Evolutionary conservation across 2,113 vertebrate species (phyloP).

Genomic region (Chaenocephalus aceratus): DNA sequence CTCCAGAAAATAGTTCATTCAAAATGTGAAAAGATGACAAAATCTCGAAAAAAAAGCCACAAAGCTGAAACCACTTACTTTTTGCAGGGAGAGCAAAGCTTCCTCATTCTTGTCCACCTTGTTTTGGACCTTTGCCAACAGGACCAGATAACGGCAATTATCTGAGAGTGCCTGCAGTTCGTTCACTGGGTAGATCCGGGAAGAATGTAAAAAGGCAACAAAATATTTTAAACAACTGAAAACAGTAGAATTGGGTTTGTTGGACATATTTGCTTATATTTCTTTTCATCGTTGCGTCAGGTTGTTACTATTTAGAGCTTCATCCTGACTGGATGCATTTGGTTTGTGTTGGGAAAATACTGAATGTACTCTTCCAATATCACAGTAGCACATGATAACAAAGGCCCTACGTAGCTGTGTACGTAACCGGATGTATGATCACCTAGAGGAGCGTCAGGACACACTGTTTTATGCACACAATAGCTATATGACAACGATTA

Average conservation of each 20-base stretch:
- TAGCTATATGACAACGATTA: too few species aligned
- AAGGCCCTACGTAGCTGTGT: too few species aligned
- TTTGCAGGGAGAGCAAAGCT: constrained; percentile 89
- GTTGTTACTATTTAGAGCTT: background rate
- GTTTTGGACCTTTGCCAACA: constrained; percentile 93
- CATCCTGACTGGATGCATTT: background rate
- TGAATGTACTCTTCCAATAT: too few species aligned
- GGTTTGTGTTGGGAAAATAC: too few species aligned
- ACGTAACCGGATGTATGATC: too few species aligned
- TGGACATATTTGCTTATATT: background rate
- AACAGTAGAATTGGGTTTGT: background rate
- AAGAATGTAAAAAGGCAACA: background rate
- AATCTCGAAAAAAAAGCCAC: background rate
- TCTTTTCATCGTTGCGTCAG: background rate
- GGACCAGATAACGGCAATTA: constrained; percentile 90
- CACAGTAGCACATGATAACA: too few species aligned
- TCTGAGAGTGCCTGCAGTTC: constrained; percentile 90
- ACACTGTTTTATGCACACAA: too few species aligned
- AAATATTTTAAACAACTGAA: background rate
- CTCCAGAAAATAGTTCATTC: background rate
- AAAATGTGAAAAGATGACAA: background rate
- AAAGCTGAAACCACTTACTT: constrained; percentile 79
- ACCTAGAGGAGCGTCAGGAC: too few species aligned
- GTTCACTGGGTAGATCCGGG: constrained; percentile 82
- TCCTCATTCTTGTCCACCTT: constrained; percentile 90